Base-by-base conservation (phyloP, 1,140 invertebrate species). In the Popillia japonica region DNA sequence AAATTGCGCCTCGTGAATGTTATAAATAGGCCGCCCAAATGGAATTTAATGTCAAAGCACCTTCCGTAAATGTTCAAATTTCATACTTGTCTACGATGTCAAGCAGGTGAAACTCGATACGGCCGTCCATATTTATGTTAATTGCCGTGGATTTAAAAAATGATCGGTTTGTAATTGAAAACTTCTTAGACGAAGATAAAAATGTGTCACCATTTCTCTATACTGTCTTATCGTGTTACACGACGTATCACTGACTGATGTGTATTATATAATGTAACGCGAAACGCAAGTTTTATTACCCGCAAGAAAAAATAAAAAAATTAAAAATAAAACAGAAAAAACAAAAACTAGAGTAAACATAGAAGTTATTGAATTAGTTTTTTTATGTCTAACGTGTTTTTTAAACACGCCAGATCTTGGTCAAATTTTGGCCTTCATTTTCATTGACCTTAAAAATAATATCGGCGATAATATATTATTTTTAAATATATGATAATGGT, bases 401-500 rank as follows among this genome's bases (percentile, higher is more conserved):
- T n/a, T n/a, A n/a, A n/a, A n/a, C n/a, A n/a, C n/a, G n/a, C n/a
- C n/a, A n/a, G n/a, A n/a, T n/a, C n/a, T 42, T 42, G 41, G 14
- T 11, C 8, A 42, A 11, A 42, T 11, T 14, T 48, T 48, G 11
- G 44, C 44, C 11, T 14, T 48, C 44, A 7, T 64, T 64, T 64
- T 64, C n/a, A 17, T 22, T 64, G 61, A 64, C 61, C 61, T 64
- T 64, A 64, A 64, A 27, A 64, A 27, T 64, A n/a, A n/a, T n/a
- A 22, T 23, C 9, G 3, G 20, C 23, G 61, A 64, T 64, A 64
- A 64, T 27, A 64, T n/a, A 64, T 23, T 64, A 64, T 64, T 64
- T 64, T 64, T 64, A 64, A 64, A 64, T 64, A 64, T 64, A n/a
- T 64, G 61, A 64, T 64, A 64, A 64, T 27, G 61, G 17, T n/a